Evolutionary conservation across 1,140 invertebrate species (phyloP), one percentile per base, ranked within the genome.

Genomic region (Tetragonula clypearis): DNA sequence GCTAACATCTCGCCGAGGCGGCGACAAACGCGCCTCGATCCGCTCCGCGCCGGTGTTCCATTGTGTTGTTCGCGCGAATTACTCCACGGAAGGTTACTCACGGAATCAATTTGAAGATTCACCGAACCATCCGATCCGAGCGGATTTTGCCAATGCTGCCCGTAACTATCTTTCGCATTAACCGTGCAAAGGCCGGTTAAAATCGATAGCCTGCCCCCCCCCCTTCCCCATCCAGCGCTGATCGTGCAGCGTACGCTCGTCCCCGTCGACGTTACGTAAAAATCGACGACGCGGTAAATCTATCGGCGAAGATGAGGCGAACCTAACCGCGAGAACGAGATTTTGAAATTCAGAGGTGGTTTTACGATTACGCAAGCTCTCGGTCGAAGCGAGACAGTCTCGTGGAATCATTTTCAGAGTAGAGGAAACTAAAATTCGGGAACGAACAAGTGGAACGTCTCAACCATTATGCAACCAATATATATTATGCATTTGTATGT

Each of bases 21-120:
- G 15, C 23, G 35, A 11, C n/a, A 11, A 41, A 77, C 62, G 53
- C 26, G 53, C 26, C 23, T n/a, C 62, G 14, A 68, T 53, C 41
- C 41, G 53, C 30, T 30, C 26, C 30, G 12, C 53, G 14, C 9
- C 12, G 41, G 5, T 30, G 30, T 65, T 41, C 82, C 82, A 78
- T 76, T 69, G 82, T 74, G 49, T 69, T 30, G 41, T 53, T 30
- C 65, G n/a, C 35, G 8, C 65, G 41, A 68, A 78, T 83, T 69
- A 74, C 35, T 19, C 62, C 26, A 41, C 23, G 26, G 53, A 19
- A 83, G 49, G 49, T 60, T 78, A 60, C 75, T 83, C 65, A 1
- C 62, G 11, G 35, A 83, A 83, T 83, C 82, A 83, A 83, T 83
- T 71, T 83, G 53, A 71, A 83, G 82, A 83, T 78, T 78, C 82